Evolutionary conservation across 2,113 vertebrate genomes (phyloP).

Genomic region (Chunga burmeisteri): DNA sequence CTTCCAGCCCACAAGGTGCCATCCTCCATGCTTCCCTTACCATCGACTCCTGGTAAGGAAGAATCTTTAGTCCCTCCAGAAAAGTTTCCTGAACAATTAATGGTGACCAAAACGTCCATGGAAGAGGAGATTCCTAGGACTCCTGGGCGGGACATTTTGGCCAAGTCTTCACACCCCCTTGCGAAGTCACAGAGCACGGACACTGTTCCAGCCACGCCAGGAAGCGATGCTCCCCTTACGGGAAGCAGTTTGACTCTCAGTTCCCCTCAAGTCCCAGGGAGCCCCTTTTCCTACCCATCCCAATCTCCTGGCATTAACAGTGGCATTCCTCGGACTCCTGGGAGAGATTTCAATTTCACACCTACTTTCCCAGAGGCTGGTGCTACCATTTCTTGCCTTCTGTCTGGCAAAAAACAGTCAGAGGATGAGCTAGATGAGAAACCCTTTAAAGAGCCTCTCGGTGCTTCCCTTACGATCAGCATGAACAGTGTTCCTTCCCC

Average conservation of each 20-base stretch:
- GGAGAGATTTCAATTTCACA: constrained; percentile 92
- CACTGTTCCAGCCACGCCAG: constrained; percentile 86
- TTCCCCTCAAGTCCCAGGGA: constrained; percentile 90
- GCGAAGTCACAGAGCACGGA: constrained; percentile 91
- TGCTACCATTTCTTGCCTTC: constrained; percentile 75
- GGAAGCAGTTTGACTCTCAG: constrained; percentile 86
- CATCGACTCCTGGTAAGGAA: constrained; percentile 69
- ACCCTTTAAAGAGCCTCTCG: constrained; percentile 83
- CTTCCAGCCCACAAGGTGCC: constrained; percentile 63
- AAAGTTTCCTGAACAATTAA: constrained; percentile 57
- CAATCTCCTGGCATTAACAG: constrained; percentile 89
- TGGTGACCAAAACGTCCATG: constrained; percentile 71
- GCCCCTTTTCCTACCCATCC: constrained; percentile 93
- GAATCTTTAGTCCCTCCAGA: constrained; percentile 66
- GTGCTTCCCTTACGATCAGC: constrained; percentile 59
- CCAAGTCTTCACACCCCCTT: constrained; percentile 74
- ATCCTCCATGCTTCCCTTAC: constrained; percentile 77
- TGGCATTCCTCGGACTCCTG: constrained; percentile 93
- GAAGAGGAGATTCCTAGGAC: constrained; percentile 93
- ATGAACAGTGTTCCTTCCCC: constrained; percentile 74
- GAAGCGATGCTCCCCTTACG: constrained; percentile 86
- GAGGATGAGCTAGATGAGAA: constrained; percentile 84
- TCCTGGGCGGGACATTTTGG: constrained; percentile 86
- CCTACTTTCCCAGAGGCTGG: constrained; percentile 90
- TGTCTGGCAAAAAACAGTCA: constrained; percentile 80